Percentiles rank a stretch among this genome's conserved stretches.
phyloP scores from a whole-genome alignment of 2,797 vertebrate species.

The Peromyscus eremicus region DNA sequence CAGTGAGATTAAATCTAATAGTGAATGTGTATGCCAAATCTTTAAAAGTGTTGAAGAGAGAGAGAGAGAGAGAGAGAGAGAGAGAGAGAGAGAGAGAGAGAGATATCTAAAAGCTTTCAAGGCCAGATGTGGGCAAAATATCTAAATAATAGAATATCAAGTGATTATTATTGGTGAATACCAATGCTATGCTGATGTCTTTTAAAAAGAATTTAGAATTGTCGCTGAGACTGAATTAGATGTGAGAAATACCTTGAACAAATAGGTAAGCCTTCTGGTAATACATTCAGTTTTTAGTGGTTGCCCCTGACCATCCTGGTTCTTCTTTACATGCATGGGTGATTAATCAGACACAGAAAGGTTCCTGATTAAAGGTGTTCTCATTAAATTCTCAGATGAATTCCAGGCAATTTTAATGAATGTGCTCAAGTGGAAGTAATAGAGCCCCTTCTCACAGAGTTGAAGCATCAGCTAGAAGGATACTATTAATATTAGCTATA shows the following conservation, averaged over 20 bases:
- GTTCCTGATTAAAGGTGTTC: slow-evolving; percentile 15
- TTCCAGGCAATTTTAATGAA: neutral
- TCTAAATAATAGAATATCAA: neutral
- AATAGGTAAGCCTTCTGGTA: neutral
- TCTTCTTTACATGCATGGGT: neutral
- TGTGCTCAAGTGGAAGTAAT: neutral
- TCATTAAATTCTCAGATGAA: slow-evolving; percentile 34
- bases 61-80: neutral
- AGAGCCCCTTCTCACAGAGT: neutral
- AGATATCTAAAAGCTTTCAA: neutral
- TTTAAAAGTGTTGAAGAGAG: neutral
- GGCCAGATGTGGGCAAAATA: slow-evolving; percentile 2
- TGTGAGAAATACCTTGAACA: neutral
- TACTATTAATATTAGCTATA: neutral
- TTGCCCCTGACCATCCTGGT: neutral
- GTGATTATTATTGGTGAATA: neutral
- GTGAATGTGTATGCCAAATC: neutral
- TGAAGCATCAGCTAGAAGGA: neutral
- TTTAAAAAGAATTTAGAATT: neutral
- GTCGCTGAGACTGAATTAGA: neutral
- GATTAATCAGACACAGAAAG: neutral
- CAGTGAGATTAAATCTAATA: neutral
- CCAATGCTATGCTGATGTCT: neutral
- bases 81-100: neutral
- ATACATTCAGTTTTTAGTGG: neutral